A percentile compares a stretch with the other conserved stretches of the same genome.
phyloP scores from a whole-genome alignment of 2,888 invertebrate genomes.

The Apotomis capreana region DNA sequence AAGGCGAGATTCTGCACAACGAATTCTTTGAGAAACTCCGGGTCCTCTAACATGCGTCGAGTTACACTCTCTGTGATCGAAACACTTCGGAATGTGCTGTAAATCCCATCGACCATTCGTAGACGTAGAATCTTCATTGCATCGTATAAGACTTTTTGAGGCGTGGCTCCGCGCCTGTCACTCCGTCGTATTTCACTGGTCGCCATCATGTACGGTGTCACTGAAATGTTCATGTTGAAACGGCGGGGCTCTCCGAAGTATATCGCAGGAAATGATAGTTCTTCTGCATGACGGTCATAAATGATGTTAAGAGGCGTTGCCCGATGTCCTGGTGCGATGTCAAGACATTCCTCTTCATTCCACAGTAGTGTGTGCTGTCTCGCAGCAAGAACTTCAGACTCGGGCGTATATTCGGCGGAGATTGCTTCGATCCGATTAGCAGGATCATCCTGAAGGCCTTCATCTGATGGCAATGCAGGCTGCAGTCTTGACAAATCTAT shows the following conservation, averaged over 20 bases:
- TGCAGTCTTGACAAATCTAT: slow-evolving; percentile 52
- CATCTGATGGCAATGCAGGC: slow-evolving; percentile 43
- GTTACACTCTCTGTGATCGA: slow-evolving; percentile 50
- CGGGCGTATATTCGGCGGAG: slow-evolving; percentile 47
- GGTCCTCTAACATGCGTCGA: slow-evolving; percentile 51
- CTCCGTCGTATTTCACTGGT: slow-evolving; percentile 60
- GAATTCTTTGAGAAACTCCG: slow-evolving; percentile 54
- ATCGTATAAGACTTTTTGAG: slow-evolving; percentile 60
- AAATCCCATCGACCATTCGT: slow-evolving; percentile 48
- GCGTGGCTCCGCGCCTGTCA: slow-evolving; percentile 60
- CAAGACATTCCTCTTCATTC: slow-evolving; percentile 55
- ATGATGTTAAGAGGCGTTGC: slow-evolving; percentile 54
- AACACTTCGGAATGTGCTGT: slow-evolving; percentile 51
- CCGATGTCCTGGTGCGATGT: slow-evolving; percentile 54
- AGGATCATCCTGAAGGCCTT: slow-evolving; percentile 48
- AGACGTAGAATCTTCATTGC: slow-evolving; percentile 63
- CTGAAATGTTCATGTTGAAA: slow-evolving; percentile 52
- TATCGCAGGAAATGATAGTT: slow-evolving; percentile 64
- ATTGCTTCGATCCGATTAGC: slow-evolving; percentile 50
- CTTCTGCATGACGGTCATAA: slow-evolving; percentile 63
- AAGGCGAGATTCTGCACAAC: slow-evolving; percentile 56
- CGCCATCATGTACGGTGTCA: slow-evolving; percentile 60
- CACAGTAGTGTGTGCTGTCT: slow-evolving; percentile 55
- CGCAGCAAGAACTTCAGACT: slow-evolving; percentile 51
- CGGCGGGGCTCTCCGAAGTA: slow-evolving; percentile 58